Percentiles rank a stretch among this genome's conserved stretches.
Conservation (phyloP, 2,888 invertebrate species). For the Diarsia mendica region DNA sequence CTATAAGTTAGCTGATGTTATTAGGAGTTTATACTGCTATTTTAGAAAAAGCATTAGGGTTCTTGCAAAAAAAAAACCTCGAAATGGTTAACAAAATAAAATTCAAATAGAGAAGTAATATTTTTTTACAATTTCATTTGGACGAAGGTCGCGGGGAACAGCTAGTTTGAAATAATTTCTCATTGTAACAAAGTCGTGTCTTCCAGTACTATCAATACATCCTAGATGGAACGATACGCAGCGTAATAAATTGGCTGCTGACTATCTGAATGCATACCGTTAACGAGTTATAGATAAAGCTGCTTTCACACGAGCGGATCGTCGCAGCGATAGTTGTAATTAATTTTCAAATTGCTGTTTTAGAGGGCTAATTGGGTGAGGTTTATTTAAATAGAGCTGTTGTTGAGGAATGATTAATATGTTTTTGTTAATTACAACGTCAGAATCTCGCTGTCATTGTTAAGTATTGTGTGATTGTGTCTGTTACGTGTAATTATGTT, state of each 20-base stretch:
- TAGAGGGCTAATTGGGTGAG: slow-evolving; percentile 47
- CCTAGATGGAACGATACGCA: slow-evolving; percentile 81
- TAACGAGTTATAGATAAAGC: slow-evolving; percentile 78
- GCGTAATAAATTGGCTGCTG: slow-evolving; percentile 85
- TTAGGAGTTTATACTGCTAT: no score
- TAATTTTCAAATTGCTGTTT: slow-evolving; percentile 57
- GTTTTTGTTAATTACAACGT: slow-evolving; percentile 27
- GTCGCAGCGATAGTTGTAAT: slow-evolving; percentile 61
- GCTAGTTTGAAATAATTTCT: slow-evolving; percentile 64
- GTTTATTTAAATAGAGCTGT: slow-evolving; percentile 43
- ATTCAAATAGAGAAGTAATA: no score
- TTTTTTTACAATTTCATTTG: no score
- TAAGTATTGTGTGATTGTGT: neutral
- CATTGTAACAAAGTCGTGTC: slow-evolving; percentile 68
- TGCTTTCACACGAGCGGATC: slow-evolving; percentile 63
- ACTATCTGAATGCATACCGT: slow-evolving; percentile 82
- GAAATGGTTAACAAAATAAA: no score
- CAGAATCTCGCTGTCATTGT: slow-evolving; percentile 26
- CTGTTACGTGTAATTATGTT: slow-evolving; percentile 23
- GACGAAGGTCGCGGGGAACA: neutral
- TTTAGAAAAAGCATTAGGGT: no score
- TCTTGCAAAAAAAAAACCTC: no score
- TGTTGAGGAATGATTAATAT: slow-evolving; percentile 39
- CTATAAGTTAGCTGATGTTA: no score
- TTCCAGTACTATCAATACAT: slow-evolving; percentile 76